Evolutionary conservation across 2,797 vertebrate genomes (phyloP), one percentile per base, ranked within the genome.

Genomic region (Microctenopoma lineatum): DNA sequence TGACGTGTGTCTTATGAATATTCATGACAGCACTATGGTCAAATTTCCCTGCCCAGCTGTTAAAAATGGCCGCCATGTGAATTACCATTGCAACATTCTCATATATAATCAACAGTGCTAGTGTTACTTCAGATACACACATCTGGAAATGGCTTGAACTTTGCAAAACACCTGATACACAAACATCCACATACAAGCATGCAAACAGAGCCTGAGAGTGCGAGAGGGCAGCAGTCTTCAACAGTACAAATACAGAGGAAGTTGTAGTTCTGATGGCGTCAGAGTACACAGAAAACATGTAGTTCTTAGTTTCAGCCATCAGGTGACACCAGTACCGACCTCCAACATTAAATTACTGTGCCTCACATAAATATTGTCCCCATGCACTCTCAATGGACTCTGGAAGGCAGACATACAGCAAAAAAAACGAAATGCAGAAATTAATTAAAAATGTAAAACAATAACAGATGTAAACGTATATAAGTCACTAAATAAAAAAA

Each of bases 301-400:
- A 81, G 62, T 73, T 91, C 76, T 82, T 70, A 73, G 83, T 62
- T 59, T 70, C 81, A 52, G 76, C 85, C 86, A 79, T 90, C 89
- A 72, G 80, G 38, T 50, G 75, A 81, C 55, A 74, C 80, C 83
- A 89, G 89, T 99, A 99, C 98, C 94, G 97, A 99, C 98, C 98
- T 99, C 98, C 96, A 99, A 98, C 97, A 99, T 99, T 98, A 99
- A 98, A 98, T 99, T 99, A 97, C 98, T 99, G 97, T 99, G 97
- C 96, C 97, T 98, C 96, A 99, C 96, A 99, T 99, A 99, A 95
- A 99, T 98, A 98, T 97, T 99, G 94, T 98, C 97, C 95, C 96
- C 97, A 93, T 96, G 93, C 97, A 97, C 94, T 97, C 96, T 98
- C 96, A 97, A 90, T 94, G 94, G 96, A 93, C 94, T 97, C 98